phyloP scores from a whole-genome alignment of 2,113 vertebrate genomes.

The Istiophorus platypterus region DNA sequence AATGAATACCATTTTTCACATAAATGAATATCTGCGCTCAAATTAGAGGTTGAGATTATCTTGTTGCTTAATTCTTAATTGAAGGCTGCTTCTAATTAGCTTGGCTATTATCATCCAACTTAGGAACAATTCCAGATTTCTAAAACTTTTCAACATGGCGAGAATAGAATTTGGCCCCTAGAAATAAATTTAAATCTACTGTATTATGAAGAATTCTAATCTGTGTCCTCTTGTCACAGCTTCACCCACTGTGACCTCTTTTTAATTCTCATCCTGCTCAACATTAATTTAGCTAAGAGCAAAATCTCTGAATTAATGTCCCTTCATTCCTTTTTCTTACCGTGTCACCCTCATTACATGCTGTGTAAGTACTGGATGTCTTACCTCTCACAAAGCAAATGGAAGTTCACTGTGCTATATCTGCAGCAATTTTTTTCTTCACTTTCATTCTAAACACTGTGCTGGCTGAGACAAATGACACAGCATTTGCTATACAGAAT shows the following conservation, averaged over 20 bases:
- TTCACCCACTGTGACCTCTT: conserved; percentile 73
- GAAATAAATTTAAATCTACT: conserved; percentile 72
- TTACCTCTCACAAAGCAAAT: conserved; percentile 59
- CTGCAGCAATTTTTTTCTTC: conserved; percentile 60
- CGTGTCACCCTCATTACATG: conserved; percentile 71
- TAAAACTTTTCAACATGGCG: conserved; percentile 65
- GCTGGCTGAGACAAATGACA: conserved; percentile 64
- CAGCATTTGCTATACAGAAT: conserved; percentile 55
- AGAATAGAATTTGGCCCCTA: conserved; percentile 62
- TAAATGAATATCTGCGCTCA: conserved; percentile 79
- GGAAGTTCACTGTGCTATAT: conserved; percentile 53
- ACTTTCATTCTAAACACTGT: conserved; percentile 57
- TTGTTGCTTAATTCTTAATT: conserved; percentile 82
- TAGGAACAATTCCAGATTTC: conserved; percentile 72
- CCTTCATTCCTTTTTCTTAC: conserved; percentile 59
- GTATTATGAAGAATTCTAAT: conserved; percentile 70
- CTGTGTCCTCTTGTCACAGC: conserved; percentile 72
- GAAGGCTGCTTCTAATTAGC: conserved; percentile 80
- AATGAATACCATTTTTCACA: conserved; percentile 79
- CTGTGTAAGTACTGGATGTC: conserved; percentile 54
- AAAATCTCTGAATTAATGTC: conserved; percentile 73
- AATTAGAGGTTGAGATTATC: conserved; percentile 80
- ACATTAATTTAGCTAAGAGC: conserved; percentile 77
- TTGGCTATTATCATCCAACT: conserved; percentile 77
- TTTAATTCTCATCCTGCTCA: conserved; percentile 74